Conservation (phyloP, 1,140 invertebrate genomes). For the Leptinotarsa texana region DNA sequence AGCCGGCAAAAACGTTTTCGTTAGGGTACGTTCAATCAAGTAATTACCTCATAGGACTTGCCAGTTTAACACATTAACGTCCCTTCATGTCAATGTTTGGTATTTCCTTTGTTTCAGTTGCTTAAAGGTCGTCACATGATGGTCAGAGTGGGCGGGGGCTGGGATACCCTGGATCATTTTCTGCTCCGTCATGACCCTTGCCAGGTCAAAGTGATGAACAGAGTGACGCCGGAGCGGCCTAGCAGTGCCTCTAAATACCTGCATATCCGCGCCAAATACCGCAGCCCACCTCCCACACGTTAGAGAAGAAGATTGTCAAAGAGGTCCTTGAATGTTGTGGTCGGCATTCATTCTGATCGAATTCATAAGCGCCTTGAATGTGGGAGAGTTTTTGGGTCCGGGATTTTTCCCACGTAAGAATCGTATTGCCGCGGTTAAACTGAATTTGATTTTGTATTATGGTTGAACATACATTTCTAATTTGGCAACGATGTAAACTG, state of each 20-base stretch:
- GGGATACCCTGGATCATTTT: conserved; percentile 92
- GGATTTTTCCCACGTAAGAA: too few species aligned
- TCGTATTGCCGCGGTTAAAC: too few species aligned
- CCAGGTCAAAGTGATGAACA: conserved; percentile 72
- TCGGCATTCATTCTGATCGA: too few species aligned
- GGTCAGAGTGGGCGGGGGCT: conserved; percentile 90
- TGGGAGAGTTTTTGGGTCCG: too few species aligned
- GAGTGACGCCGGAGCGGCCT: conserved; percentile 56
- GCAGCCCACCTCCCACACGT: conserved; percentile 62
- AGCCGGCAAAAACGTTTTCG: conserved; percentile 79
- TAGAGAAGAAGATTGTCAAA: background rate
- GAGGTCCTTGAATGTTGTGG: background rate
- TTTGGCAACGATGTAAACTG: too few species aligned
- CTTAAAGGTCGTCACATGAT: conserved; percentile 88
- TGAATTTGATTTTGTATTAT: too few species aligned
- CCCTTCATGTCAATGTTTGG: background rate
- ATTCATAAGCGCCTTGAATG: too few species aligned
- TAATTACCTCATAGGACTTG: too few species aligned
- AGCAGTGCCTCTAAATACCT: conserved; percentile 62
- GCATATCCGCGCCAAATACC: conserved; percentile 74
- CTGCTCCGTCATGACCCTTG: conserved; percentile 87
- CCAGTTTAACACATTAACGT: too few species aligned
- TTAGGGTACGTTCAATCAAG: conserved; percentile 61
- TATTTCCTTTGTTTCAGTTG: conserved; percentile 62
- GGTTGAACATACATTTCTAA: too few species aligned